Percentiles rank a stretch among this genome's conserved stretches.
These are phyloP conservation scores for Automeris io DNA, from an alignment of 2,888 invertebrate genomes.

Conservation along the genomic window DNA sequence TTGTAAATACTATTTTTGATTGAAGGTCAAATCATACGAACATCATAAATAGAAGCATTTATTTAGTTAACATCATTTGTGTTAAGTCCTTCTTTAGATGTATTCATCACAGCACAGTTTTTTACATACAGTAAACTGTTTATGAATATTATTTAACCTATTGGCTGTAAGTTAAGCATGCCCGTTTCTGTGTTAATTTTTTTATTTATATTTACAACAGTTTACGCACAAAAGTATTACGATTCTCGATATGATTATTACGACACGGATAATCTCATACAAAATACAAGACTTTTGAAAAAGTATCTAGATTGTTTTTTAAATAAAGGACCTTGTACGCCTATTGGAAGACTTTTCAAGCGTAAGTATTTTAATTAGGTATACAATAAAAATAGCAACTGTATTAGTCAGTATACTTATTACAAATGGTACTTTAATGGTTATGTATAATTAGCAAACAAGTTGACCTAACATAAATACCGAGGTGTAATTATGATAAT, in stretches of 20 bases:
- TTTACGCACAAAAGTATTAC: constrained; percentile 32
- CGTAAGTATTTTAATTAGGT: constrained; percentile 45
- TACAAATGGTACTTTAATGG: too few relatives aligned
- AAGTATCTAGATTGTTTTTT: constrained; percentile 81
- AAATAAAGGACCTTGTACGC: constrained; percentile 50
- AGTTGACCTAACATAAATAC: too few relatives aligned
- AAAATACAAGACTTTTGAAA: constrained; percentile 79
- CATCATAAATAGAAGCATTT: constrained; percentile 45
- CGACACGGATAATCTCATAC: constrained; percentile 80
- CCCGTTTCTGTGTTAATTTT: constrained; percentile 16
- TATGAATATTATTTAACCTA: neutral
- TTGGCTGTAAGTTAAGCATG: constrained; percentile 10
- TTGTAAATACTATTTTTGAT: constrained; percentile 29
- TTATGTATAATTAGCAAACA: too few relatives aligned
- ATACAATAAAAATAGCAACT: too few relatives aligned
- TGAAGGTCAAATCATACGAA: constrained; percentile 32
- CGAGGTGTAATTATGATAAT: too few relatives aligned
- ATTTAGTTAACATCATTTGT: constrained; percentile 32
- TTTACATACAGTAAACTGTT: neutral
- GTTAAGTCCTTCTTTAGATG: constrained; percentile 9
- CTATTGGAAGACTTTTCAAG: constrained; percentile 50
- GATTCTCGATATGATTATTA: constrained; percentile 79
- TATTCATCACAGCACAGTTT: constrained; percentile 1
- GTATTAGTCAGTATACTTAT: too few relatives aligned
- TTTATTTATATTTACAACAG: constrained; percentile 16